A percentile compares a stretch with the other conserved stretches of the same genome.
Conservation (phyloP, 2,113 vertebrate genomes). For the Bostrychus sinensis region DNA sequence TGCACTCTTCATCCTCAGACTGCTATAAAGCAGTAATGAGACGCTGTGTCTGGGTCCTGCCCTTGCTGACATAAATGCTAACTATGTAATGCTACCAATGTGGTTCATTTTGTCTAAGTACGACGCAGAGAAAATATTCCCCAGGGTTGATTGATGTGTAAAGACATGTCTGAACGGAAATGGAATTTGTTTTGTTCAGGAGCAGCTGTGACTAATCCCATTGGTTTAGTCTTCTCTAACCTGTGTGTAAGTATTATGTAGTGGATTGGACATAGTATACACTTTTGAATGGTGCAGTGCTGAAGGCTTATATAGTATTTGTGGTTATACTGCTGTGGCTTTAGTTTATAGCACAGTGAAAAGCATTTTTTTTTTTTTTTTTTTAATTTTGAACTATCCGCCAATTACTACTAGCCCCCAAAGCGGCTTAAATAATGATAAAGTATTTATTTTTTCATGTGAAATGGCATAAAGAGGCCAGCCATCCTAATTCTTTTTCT, state of each 20-base stretch:
- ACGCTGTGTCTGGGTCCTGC: slow-evolving; percentile 4
- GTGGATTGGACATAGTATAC: not conserved
- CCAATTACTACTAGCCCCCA: too few relatives aligned
- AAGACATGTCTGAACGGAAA: slow-evolving; percentile 67
- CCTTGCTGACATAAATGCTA: slow-evolving; percentile 21
- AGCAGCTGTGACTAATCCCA: slow-evolving; percentile 43
- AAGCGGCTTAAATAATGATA: too few relatives aligned
- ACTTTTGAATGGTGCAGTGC: not conserved
- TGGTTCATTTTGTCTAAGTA: slow-evolving; percentile 9
- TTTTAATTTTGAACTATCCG: too few relatives aligned
- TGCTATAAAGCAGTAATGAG: slow-evolving; percentile 27
- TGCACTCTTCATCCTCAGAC: slow-evolving; percentile 1
- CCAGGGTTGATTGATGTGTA: slow-evolving; percentile 52
- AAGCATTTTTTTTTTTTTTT: too few relatives aligned
- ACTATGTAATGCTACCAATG: slow-evolving; percentile 3
- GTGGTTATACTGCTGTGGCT: too few relatives aligned
- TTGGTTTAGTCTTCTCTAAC: slow-evolving; percentile 24
- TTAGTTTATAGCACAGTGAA: too few relatives aligned
- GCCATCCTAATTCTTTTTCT: too few relatives aligned
- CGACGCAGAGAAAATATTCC: slow-evolving; percentile 33
- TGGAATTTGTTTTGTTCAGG: slow-evolving; percentile 58
- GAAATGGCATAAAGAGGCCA: too few relatives aligned
- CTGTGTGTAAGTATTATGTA: slow-evolving; percentile 17
- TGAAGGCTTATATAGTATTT: slow-evolving; percentile 9
- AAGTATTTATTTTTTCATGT: too few relatives aligned